Percentiles rank a stretch among this genome's conserved stretches.
phyloP scores from a whole-genome alignment of 2,113 vertebrate genomes.

The Caracal caracal region DNA sequence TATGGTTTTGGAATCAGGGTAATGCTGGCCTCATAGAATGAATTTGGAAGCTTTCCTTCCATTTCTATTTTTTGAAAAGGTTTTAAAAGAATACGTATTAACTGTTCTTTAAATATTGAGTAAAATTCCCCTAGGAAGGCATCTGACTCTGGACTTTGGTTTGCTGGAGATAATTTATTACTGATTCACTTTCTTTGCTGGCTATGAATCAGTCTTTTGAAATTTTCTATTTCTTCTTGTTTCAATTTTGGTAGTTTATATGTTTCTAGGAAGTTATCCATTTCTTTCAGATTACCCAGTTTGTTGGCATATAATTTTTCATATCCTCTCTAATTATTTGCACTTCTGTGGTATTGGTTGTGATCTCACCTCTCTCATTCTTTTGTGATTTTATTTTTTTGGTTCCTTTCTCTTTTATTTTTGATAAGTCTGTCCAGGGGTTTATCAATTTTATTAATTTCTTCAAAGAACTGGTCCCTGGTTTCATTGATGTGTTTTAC shows the following conservation, averaged over 20 bases:
- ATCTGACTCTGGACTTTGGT: too few species aligned
- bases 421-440: neutral
- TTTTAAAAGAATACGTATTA: neutral
- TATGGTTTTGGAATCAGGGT: neutral
- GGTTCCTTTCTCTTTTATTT: neutral
- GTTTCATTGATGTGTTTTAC: neutral
- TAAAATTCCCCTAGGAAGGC: too few species aligned
- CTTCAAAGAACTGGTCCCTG: neutral
- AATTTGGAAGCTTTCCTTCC: neutral
- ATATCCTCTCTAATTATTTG: neutral
- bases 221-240: neutral
- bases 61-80: neutral
- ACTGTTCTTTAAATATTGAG: too few species aligned
- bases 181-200: neutral
- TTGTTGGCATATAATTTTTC: neutral
- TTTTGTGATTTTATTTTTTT: neutral
- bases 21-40: neutral
- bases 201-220: neutral
- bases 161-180: neutral
- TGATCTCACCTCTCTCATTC: neutral
- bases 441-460: neutral
- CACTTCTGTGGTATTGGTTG: neutral
- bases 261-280: neutral
- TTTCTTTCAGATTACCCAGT: neutral
- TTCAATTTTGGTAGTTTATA: neutral